Percentiles rank a stretch among this genome's conserved stretches.
These are phyloP conservation scores for Dynastes grantii DNA, from an alignment of 2,888 invertebrate species.

Conservation along the genomic window DNA sequence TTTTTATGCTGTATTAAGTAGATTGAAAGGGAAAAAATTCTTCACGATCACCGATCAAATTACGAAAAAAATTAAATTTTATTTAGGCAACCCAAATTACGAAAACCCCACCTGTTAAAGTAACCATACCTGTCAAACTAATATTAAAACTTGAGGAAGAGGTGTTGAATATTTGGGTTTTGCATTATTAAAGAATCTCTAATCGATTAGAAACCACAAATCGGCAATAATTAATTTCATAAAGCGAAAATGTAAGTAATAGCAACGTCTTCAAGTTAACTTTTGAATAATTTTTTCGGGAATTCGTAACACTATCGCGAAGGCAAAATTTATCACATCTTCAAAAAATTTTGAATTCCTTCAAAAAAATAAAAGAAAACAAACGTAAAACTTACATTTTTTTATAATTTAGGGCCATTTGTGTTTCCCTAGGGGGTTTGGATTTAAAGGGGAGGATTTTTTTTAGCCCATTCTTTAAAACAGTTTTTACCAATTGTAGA, in stretches of 20 bases:
- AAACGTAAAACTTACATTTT: too few species aligned
- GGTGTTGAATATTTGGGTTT: conserved; percentile 1
- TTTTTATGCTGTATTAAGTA: too few species aligned
- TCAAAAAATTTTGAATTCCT: conserved; percentile 3
- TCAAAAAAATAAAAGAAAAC: too few species aligned
- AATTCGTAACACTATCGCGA: not conserved
- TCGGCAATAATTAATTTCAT: not conserved
- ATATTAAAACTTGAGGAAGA: conserved; percentile 12
- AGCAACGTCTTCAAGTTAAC: not conserved
- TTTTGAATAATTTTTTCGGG: not conserved
- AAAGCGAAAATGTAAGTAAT: conserved; percentile 18
- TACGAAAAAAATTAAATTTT: too few species aligned
- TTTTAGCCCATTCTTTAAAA: too few species aligned
- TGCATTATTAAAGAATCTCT: conserved; percentile 11
- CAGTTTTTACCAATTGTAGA: too few species aligned
- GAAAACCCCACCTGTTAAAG: conserved; percentile 41
- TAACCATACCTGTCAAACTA: conserved; percentile 46
- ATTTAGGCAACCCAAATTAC: conserved; percentile 17
- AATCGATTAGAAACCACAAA: not conserved
- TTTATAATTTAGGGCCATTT: too few species aligned
- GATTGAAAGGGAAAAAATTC: too few species aligned
- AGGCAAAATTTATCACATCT: not conserved
- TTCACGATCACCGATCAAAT: too few species aligned
- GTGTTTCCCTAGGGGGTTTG: too few species aligned
- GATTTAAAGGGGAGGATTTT: too few species aligned